Evolutionary conservation across 1,140 invertebrate genomes (phyloP), one percentile per base, ranked within the genome.

Genomic region (Odontomachus brunneus): DNA sequence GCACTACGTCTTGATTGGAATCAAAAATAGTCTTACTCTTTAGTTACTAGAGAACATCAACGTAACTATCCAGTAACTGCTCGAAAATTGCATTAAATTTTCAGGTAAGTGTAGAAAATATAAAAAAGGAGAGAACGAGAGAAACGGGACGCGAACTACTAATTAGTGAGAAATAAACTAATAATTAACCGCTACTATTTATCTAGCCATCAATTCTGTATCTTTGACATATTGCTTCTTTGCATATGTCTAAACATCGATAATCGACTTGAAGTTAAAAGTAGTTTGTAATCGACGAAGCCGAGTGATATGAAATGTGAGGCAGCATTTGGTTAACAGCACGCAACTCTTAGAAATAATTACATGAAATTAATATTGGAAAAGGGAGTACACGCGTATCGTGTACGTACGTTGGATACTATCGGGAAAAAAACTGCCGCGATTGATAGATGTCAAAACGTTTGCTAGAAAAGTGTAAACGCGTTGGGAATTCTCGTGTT

Each of bases 181-280:
- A 72, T 72, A 33, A 63, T 49, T 19, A 63, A 33, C 2, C 9
- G 9, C 9, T 44, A 44, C 9, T 44, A 5, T 11, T 7, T 33
- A 17, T 12, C 4, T 14, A n/a, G 57, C 22, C n/a, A 2, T 26
- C 24, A 44, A 44, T 53, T 22, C 14, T 44, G 9, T 19, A 9
- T 44, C 5, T 14, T 19, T 55, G 51, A 26, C 53, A 26, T 29
- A 29, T 62, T 26, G 38, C 55, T 26, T 38, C 17, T 14, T n/a
- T n/a, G 3, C n/a, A 19, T 57, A 14, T 26, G 51, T 67, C 33
- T 29, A 78, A 78, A 14, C 49, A 49, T 22, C 14, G 29, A 44
- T 78, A 78, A 78, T 67, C 62, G 49, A 62, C 12, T 15, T 15
- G 44, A 7, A 67, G 22, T 53, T 78, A 53, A 57, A 69, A 78